Base-by-base conservation (phyloP, 2,797 vertebrate genomes). In the Nannoperca australis region DNA sequence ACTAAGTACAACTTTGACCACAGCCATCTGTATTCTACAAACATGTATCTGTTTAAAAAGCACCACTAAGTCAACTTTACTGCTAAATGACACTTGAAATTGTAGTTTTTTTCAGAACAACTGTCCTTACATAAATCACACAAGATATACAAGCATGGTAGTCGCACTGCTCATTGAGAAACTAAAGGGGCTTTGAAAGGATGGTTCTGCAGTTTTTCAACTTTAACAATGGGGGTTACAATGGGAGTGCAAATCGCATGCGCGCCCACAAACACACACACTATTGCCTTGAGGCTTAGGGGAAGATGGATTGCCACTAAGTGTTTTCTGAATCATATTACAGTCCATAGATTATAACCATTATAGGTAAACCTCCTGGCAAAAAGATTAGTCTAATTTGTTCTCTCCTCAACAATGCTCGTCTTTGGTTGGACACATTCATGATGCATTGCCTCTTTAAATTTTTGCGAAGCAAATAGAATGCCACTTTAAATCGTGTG, bases 301-400 rank as follows among this genome's bases (percentile, higher is more conserved):
- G 34, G 71, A 92, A 93, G 93, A 95, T 92, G 87, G 88, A 95
- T 94, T 88, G 87, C 88, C 82, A 73, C 86, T 87, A 88, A 94
- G 78, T 85, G 80, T 87, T 91, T 93, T 86, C 77, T 85, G 83
- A 91, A 93, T 93, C 86, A 90, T 92, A 93, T 92, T 92, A 90
- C 82, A 92, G 68, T 89, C 89, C 79, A 84, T 79, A 93, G 91
- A 95, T 94, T 91, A 91, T 84, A 88, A 85, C 86, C 88, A 94
- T 94, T 95, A 92, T 91, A 95, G 93, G 93, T 94, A 93, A 93
- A 93, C 90, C 94, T 94, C 81, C 89, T 90, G 91, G 91, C 92
- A 73, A 91, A 89, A 84, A 94, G 91, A 94, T 94, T 90, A 92
- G 85, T 85, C 87, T 94, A 93, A 95, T 94, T 94, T 92, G 89